A percentile compares a stretch with the other conserved stretches of the same genome.
Evolutionary conservation across 2,888 invertebrate species (phyloP).

Genomic region (Teleogryllus oceanicus): DNA sequence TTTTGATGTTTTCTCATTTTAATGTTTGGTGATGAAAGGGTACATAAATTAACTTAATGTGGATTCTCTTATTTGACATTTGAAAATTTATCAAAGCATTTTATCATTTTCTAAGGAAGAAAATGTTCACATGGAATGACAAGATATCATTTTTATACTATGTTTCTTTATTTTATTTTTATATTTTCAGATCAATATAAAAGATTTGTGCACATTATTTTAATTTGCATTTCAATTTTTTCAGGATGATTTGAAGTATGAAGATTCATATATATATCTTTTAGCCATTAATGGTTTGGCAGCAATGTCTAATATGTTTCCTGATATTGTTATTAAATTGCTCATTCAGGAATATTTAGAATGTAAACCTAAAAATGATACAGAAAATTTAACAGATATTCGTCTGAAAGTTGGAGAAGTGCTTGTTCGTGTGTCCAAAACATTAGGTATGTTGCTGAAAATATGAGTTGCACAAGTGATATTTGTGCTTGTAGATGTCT

Average conservation of each 20-base stretch:
- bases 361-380: constrained; percentile 41
- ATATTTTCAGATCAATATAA: no score
- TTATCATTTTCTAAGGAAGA: no score
- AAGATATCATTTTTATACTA: no score
- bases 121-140: no score
- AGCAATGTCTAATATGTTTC: constrained; percentile 59
- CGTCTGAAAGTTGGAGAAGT: constrained; percentile 79
- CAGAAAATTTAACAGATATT: constrained; percentile 52
- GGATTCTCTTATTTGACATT: no score
- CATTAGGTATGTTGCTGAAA: constrained; percentile 57
- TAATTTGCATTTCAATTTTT: constrained; percentile 40
- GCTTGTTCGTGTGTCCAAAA: constrained; percentile 67
- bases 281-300: constrained; percentile 73
- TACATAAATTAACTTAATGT: no score
- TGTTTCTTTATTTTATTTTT: no score
- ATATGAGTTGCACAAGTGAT: not conserved
- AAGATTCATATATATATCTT: constrained; percentile 80
- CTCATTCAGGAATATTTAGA: constrained; percentile 66
- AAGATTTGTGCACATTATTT: no score
- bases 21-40: no score
- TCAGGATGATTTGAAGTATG: constrained; percentile 68
- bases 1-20: no score
- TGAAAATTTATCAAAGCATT: no score
- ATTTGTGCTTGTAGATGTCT: not conserved
- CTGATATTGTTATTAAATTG: constrained; percentile 64